Evolutionary conservation across 2,113 vertebrate species (phyloP), one percentile per base, ranked within the genome.

Genomic region (Addax nasomaculatus): DNA sequence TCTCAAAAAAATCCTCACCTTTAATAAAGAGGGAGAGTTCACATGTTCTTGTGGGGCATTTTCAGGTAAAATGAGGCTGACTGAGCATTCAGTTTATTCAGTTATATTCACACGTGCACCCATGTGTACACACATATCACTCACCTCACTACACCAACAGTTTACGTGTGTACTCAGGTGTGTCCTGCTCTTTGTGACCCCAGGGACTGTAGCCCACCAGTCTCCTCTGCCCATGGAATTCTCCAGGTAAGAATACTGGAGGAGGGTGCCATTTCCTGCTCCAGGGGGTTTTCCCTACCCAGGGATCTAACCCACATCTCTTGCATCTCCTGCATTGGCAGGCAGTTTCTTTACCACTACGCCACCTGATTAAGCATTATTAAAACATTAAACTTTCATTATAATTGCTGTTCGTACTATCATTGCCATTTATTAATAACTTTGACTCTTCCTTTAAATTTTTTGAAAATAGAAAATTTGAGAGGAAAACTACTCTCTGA

Each of bases 391-490:
- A 67, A 33, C 19, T 39, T 67, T 85, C 55, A 30, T 85, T 83
- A 83, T 23, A 89, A 30, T 13, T 80, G 23, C 21, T 45, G 9
- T 11, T 51, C 14, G 39, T 70, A 53, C 21, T 70, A 12, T 76
- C 67, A 86, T 78, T 47, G 45, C 7, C 67, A 12, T 25, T 85
- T 92, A 53, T 62, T 81, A 91, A 88, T 79, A 62, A 64, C 67
- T 85, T 95, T 67, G 23, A 94, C 62, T 62, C 96, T 85, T 90
- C 80, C 33, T 36, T 39, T 67, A 51, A 90, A 30, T 81, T 78
- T 15, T 91, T 92, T 87, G 53, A 84, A 94, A 97, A 88, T 84
- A 86, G 30, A 55, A 96, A 67, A 15, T 81, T 47, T 84, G 36
- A 43, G 78, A 83, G 76, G 60, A 70, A 91, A 91, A 91, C 7